A percentile compares a stretch with the other conserved stretches of the same genome.
phyloP scores from a whole-genome alignment of 2,888 invertebrate genomes.

The Athalia rosae region DNA sequence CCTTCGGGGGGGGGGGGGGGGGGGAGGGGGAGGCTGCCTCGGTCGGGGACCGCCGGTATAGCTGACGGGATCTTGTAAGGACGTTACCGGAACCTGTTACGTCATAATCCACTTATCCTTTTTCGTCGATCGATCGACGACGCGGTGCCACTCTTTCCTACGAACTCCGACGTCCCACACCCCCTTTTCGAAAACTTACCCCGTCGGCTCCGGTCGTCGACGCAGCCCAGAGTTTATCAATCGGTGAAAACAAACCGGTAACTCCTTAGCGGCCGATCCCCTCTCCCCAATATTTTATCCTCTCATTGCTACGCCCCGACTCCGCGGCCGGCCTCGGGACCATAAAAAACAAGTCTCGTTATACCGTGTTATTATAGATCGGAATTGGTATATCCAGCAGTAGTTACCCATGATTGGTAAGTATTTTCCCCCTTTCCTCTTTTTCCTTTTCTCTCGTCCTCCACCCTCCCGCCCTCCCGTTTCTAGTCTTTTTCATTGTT shows the following conservation, averaged over 20 bases:
- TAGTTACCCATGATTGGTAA: conserved; percentile 44
- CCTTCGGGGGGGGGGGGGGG: conserved; percentile 1
- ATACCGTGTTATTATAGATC: conserved; percentile 45
- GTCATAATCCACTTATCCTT: conserved; percentile 44
- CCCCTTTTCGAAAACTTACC: neutral
- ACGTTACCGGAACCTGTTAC: conserved; percentile 41
- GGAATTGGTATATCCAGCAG: conserved; percentile 41
- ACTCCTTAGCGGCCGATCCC: neutral
- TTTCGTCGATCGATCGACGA: conserved; percentile 37
- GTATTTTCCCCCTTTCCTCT: conserved; percentile 6
- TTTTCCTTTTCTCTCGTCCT: neutral
- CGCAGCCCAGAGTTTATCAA: conserved; percentile 10
- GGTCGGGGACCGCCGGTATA: neutral
- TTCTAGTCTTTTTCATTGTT: neutral
- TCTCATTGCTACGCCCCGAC: neutral
- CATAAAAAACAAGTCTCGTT: conserved; percentile 34
- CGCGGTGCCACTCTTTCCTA: conserved; percentile 24
- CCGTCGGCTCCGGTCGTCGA: neutral
- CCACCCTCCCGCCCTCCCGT: too few relatives aligned
- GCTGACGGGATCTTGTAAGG: conserved; percentile 33
- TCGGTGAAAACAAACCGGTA: conserved; percentile 22
- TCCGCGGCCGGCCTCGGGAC: conserved; percentile 5
- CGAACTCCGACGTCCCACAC: neutral
- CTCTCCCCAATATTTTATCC: neutral
- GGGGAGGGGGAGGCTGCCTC: too few relatives aligned